phyloP scores from a whole-genome alignment of 2,888 invertebrate species.

The Eupeodes luniger region DNA sequence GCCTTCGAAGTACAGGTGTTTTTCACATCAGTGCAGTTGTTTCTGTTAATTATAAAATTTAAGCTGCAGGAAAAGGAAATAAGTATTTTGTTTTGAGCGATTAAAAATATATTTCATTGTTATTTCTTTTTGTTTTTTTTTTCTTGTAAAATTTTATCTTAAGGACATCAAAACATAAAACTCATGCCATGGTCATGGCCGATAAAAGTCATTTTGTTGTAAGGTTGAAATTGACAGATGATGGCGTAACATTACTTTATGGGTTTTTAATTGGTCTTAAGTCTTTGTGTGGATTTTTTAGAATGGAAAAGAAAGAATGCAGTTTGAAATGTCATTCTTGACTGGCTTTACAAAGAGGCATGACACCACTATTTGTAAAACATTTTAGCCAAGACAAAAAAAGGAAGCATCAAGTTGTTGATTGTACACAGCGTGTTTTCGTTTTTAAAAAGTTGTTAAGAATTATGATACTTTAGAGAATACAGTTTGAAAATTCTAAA shows the following conservation, averaged over 20 bases:
- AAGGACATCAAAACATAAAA: slow-evolving; percentile 20
- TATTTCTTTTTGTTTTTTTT: slow-evolving; percentile 14
- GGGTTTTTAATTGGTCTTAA: slow-evolving; percentile 1
- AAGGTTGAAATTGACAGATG: slow-evolving; percentile 23
- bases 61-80: slow-evolving; percentile 61
- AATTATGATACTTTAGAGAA: too few relatives aligned
- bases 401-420: too few relatives aligned
- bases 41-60: slow-evolving; percentile 62
- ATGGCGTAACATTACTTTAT: not conserved
- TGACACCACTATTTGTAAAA: too few relatives aligned
- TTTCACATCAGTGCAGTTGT: slow-evolving; percentile 18
- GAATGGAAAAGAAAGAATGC: too few relatives aligned
- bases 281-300: not conserved
- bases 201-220: not conserved
- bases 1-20: slow-evolving; percentile 21
- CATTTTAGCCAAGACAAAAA: too few relatives aligned
- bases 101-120: slow-evolving; percentile 39
- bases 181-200: slow-evolving; percentile 10
- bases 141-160: slow-evolving; percentile 14
- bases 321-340: too few relatives aligned
- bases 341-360: too few relatives aligned
- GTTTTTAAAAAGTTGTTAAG: too few relatives aligned
- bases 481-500: too few relatives aligned
- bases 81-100: slow-evolving; percentile 1
- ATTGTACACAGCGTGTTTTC: too few relatives aligned